Evolutionary conservation across 1,140 invertebrate genomes (phyloP).

Genomic region (Akabosia matsudoensis): DNA sequence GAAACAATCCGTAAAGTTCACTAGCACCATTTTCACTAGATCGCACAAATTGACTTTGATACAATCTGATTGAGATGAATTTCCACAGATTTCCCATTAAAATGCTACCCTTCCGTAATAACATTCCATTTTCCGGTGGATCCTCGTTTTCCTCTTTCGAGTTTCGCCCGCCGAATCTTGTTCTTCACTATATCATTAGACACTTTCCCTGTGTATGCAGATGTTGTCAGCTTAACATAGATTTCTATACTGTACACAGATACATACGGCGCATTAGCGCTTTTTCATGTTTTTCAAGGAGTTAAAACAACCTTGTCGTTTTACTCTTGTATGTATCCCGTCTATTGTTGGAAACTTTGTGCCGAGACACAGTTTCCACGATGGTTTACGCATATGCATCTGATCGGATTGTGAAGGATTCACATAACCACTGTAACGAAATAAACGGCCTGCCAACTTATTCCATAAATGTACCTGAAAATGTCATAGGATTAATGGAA

Average conservation of each 20-base stretch:
- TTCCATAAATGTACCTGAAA: constrained; percentile 2
- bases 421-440: background rate
- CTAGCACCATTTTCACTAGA: background rate
- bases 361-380: no score
- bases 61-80: constrained; percentile 22
- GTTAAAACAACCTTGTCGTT: no score
- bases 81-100: constrained; percentile 16
- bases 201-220: no score
- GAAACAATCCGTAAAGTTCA: background rate
- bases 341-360: no score
- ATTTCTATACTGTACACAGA: no score
- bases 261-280: no score
- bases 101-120: background rate
- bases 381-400: no score
- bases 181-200: no score
- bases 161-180: background rate
- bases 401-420: no score
- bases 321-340: no score
- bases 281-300: no score
- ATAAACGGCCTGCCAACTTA: background rate
- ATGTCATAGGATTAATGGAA: constrained; percentile 20
- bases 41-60: constrained; percentile 1
- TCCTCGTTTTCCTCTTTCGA: background rate
- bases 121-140: constrained; percentile 5
- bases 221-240: no score